phyloP scores from a whole-genome alignment of 2,888 invertebrate genomes.

The Lycia hirtaria region DNA sequence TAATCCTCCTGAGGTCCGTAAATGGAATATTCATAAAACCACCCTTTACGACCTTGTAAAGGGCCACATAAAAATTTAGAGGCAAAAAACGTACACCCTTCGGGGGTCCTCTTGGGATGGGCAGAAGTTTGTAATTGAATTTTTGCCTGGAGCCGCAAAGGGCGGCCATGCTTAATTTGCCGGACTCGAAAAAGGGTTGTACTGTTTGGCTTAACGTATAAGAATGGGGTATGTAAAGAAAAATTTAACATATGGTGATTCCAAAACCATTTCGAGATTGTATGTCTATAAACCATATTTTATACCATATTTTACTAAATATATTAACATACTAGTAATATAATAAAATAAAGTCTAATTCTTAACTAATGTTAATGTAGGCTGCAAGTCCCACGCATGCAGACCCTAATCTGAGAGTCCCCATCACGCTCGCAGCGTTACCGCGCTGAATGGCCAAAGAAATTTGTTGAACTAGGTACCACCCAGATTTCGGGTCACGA shows the following conservation, averaged over 20 bases:
- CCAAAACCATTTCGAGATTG: too few relatives aligned
- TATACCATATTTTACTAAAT: too few relatives aligned
- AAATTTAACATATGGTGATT: neutral
- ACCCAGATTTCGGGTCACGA: too few relatives aligned
- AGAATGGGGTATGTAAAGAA: slow-evolving; percentile 24
- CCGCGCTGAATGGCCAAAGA: too few relatives aligned
- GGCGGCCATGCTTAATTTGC: slow-evolving; percentile 82
- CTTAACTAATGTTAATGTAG: too few relatives aligned
- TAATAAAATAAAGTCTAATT: too few relatives aligned
- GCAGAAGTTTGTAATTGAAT: slow-evolving; percentile 84
- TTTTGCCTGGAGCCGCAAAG: slow-evolving; percentile 84
- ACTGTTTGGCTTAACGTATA: slow-evolving; percentile 43
- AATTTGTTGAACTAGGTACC: too few relatives aligned
- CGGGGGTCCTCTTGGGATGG: slow-evolving; percentile 80
- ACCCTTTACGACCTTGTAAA: slow-evolving; percentile 82
- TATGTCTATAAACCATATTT: too few relatives aligned
- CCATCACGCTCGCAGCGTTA: too few relatives aligned
- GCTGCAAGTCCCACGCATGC: too few relatives aligned
- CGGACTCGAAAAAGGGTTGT: slow-evolving; percentile 77
- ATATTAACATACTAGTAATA: too few relatives aligned
- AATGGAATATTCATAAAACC: slow-evolving; percentile 84
- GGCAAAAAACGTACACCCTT: slow-evolving; percentile 75
- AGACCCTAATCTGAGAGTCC: too few relatives aligned
- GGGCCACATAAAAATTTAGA: slow-evolving; percentile 82
- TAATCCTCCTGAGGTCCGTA: slow-evolving; percentile 65